Base-by-base conservation (phyloP, 2,888 invertebrate genomes). In the Loripinus fragilis region DNA sequence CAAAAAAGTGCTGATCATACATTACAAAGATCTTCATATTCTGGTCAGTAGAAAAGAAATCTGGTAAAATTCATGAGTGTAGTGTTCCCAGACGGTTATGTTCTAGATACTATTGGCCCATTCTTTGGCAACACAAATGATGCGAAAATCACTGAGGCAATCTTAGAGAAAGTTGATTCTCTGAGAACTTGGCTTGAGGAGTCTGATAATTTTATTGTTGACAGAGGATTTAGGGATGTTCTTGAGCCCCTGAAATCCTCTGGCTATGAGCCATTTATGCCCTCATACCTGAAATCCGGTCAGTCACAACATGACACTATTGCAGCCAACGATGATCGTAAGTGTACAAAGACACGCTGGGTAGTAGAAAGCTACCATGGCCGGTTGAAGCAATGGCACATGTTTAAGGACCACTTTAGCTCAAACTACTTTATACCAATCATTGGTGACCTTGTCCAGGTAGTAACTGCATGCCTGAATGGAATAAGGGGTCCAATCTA, bases 331-430 rank as follows among this genome's bases (percentile, higher is more conserved):
- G 33, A 23, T 50, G 50, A 69, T 33, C 69, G 69, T 50, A 38
- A 20, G 69, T 69, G 69, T 48, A 45, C 65, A 17, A 73, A 42
- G 52, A 50, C 52, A 33, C 45, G 67, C 30, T 73, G 66, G 66
- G 67, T 73, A 20, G 73, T 73, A 2, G 73, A 73, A 35, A 66
- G 66, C 48, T 73, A 66, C 66, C 73, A 72, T 65, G 65, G 73
- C n/a, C 33, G 45, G 3, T 23, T 67, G 25, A 28, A 55, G 28
- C 55, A 55, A 28, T 55, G 55, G 55, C 55, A 28, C 17, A 55
- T 55, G 28, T 55, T 67, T 66, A 42, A 67, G 25, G 65, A 42
- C 12, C 45, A 64, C 25, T 28, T 64, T n/a, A 64, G n/a, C n/a
- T 64, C 71, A 3, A 64, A 73, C 45, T 23, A n/a, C 38, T 41